Percentiles rank a stretch among this genome's conserved stretches.
Evolutionary conservation across 2,888 invertebrate genomes (phyloP).

Genomic region (Xiphydria camelus): DNA sequence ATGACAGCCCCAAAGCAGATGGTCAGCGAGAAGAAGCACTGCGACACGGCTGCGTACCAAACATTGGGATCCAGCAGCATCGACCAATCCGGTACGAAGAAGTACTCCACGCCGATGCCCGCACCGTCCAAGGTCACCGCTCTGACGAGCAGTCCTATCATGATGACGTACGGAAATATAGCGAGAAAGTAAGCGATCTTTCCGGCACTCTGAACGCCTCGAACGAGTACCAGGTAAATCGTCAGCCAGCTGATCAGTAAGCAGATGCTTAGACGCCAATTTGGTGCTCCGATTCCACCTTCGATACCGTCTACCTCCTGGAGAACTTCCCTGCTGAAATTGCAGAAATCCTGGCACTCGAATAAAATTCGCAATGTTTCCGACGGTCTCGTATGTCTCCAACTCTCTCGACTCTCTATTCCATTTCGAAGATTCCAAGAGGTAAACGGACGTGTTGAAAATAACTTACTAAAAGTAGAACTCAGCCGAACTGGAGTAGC

Average conservation of each 20-base stretch:
- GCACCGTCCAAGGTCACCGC: slow-evolving; percentile 67
- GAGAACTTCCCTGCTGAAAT: slow-evolving; percentile 61
- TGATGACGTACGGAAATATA: slow-evolving; percentile 67
- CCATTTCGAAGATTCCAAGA: no score
- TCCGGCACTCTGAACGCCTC: slow-evolving; percentile 65
- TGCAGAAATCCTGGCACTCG: no score
- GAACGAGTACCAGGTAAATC: slow-evolving; percentile 61
- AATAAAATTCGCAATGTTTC: no score
- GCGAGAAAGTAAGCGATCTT: slow-evolving; percentile 74
- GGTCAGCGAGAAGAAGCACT: slow-evolving; percentile 68
- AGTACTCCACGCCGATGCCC: slow-evolving; percentile 65
- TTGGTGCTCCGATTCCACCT: slow-evolving; percentile 63
- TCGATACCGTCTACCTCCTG: slow-evolving; percentile 59
- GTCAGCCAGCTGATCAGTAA: slow-evolving; percentile 61
- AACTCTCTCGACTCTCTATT: no score
- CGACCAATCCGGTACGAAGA: slow-evolving; percentile 68
- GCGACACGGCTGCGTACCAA: slow-evolving; percentile 69
- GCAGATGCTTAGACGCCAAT: slow-evolving; percentile 62
- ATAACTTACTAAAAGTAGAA: background rate
- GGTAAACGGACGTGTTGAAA: no score
- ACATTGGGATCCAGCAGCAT: slow-evolving; percentile 66
- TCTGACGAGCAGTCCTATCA: slow-evolving; percentile 64
- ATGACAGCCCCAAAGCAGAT: slow-evolving; percentile 68
- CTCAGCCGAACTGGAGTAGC: slow-evolving; percentile 19
- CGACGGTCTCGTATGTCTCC: no score